Evolutionary conservation across 2,797 vertebrate species (phyloP), one percentile per base, ranked within the genome.

Genomic region (Pristis pectinata): DNA sequence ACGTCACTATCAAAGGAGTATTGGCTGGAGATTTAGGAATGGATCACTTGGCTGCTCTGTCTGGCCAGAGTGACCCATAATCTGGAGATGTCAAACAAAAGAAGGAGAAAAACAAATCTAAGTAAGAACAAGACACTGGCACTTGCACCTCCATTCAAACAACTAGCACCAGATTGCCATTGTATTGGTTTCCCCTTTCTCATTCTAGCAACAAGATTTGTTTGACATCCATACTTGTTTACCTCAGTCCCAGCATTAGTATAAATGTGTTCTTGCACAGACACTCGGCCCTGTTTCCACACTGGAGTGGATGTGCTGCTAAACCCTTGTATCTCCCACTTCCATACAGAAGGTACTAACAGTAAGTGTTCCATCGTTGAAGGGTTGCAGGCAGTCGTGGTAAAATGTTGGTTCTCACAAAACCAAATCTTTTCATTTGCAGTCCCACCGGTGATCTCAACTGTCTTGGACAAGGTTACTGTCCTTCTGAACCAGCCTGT

Each of bases 381-480:
- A 3, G 82, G 41, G 24, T 85, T 59, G 83, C 56, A 15, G 3
- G 15, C 13, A 53, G 19, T 41, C 8, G 0, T 22, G 37, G 61
- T 24, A 1, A 19, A 37, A 10, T 10, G 17, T 22, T 11, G 19
- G n/a, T 41, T 67, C 34, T 91, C n/a, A 34, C 83, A 87, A 10
- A 87, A 87, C 49, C 11, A 30, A 34, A 59, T n/a, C 87, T 79
- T 49, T 94, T 37, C 19, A 11, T 44, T 79, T 82, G 0, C 93
- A 97, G 97, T 95, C 72, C 96, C 97, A 0, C 97, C 97, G 0
- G 95, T 0, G 85, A 97, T 97, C 95, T 96, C 94, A 0, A 94
- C 94, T 56, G 95, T 96, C 0, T 96, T 96, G 61, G 95, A 95
- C 8, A 59, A 96, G 9, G 80, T 96, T 0, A 95, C 83, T 0